Evolutionary conservation across 2,113 vertebrate species (phyloP).

Genomic region (Gallinago jamesoni): DNA sequence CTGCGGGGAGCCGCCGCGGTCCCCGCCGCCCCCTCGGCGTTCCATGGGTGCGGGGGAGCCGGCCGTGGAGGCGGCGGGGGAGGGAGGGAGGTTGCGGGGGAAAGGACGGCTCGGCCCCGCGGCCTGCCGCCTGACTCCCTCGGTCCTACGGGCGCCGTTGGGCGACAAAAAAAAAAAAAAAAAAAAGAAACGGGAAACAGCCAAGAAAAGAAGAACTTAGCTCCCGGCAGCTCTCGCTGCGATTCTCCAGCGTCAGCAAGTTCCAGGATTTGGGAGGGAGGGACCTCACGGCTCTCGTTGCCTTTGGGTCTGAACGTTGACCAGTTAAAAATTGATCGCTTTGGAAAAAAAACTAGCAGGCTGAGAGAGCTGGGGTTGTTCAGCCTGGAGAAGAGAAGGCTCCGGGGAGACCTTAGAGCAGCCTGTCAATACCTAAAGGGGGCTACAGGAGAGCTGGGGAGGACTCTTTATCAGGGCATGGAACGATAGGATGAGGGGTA

Average conservation of each 20-base stretch:
- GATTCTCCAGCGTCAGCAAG: not conserved
- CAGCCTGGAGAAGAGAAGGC: not conserved
- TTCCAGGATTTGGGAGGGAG: not conserved
- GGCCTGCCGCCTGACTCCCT: too few species aligned
- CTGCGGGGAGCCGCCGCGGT: not conserved
- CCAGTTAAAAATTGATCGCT: not conserved
- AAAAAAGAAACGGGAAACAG: not conserved
- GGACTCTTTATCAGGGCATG: not conserved
- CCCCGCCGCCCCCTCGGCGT: not conserved
- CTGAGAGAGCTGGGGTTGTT: not conserved
- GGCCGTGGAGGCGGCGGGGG: too few species aligned
- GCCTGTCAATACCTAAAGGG: not conserved
- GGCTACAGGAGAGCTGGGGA: not conserved
- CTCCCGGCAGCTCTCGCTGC: not conserved
- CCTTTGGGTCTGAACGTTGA: rapidly evolving
- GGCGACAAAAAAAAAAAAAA: too few species aligned
- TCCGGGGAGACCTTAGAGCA: not conserved
- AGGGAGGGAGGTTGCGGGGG: not conserved
- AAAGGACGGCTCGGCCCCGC: rapidly evolving
- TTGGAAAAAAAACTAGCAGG: not conserved
- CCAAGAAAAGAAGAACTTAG: not conserved
- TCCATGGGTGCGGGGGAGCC: not conserved
- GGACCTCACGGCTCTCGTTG: not conserved
- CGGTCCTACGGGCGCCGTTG: rapidly evolving
- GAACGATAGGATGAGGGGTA: not conserved